Evolutionary conservation across 2,113 vertebrate genomes (phyloP).

Genomic region (Leiothrix lutea): DNA sequence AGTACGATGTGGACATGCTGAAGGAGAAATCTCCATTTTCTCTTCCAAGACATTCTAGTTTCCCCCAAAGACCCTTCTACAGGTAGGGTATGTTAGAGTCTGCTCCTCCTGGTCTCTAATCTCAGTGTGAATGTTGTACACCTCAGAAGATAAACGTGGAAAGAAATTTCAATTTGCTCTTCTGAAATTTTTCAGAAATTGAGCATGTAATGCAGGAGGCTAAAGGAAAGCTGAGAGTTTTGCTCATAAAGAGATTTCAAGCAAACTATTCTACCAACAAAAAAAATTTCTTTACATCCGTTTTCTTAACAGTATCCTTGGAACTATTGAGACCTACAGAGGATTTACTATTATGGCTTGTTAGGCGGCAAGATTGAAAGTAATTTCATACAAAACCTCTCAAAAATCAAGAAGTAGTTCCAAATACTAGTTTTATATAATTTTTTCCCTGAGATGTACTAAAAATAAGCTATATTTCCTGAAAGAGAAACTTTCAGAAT

Average conservation of each 20-base stretch:
- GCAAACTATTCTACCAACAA: not conserved
- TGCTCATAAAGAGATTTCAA: not conserved
- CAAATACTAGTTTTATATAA: not conserved
- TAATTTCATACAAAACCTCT: not conserved
- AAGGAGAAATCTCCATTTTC: not conserved
- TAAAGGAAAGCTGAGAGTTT: not conserved
- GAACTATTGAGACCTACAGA: not conserved
- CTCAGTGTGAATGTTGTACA: not conserved
- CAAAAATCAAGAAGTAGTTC: not conserved
- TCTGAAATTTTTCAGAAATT: not conserved
- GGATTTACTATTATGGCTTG: not conserved
- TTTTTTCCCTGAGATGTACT: not conserved
- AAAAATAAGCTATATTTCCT: not conserved
- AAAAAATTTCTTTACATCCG: not conserved
- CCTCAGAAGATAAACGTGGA: not conserved
- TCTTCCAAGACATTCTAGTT: not conserved
- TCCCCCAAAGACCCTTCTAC: not conserved
- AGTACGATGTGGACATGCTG: not conserved
- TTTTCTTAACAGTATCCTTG: not conserved
- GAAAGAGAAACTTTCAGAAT: not conserved
- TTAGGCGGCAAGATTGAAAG: not conserved
- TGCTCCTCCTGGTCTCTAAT: not conserved
- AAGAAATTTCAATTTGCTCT: not conserved
- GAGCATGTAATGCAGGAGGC: not conserved
- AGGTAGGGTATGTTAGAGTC: rapidly evolving